phyloP scores from a whole-genome alignment of 1,140 invertebrate species.

The Adelges cooleyi region DNA sequence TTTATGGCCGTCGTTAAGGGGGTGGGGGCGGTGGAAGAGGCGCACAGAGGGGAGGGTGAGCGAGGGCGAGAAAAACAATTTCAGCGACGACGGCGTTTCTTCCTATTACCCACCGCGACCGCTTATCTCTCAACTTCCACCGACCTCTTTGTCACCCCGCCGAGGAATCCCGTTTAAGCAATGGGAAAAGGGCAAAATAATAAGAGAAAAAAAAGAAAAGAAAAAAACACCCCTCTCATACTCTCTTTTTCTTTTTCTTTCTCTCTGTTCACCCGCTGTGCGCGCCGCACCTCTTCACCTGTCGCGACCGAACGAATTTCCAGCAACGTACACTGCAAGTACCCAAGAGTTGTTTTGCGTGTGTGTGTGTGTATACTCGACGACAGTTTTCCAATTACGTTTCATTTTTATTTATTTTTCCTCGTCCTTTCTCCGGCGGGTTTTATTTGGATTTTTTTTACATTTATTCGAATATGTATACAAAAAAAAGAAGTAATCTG shows the following conservation, averaged over 20 bases:
- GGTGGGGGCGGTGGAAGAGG: not conserved
- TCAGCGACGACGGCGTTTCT: constrained; percentile 1
- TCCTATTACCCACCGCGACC: not conserved
- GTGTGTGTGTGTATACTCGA: not conserved
- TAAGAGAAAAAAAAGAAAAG: not conserved
- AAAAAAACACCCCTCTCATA: not conserved
- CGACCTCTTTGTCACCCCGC: not conserved
- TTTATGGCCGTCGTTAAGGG: no score
- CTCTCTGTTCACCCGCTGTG: not conserved
- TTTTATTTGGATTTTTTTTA: not conserved
- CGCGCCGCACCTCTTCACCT: not conserved
- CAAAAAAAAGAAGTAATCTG: not conserved
- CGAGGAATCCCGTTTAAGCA: no score
- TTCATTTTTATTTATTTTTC: not conserved
- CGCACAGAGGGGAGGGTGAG: not conserved
- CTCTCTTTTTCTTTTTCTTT: no score
- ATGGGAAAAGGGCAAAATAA: not conserved
- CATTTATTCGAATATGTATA: not conserved
- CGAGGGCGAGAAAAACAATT: constrained; percentile 25
- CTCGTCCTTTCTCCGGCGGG: not conserved
- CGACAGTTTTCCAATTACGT: constrained; percentile 26
- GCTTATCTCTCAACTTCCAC: constrained; percentile 9
- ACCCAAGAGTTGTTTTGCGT: not conserved
- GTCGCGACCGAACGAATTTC: not conserved
- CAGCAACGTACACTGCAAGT: not conserved